Evolutionary conservation across 2,113 vertebrate species (phyloP).

Genomic region (Neolamprologus falcicula): DNA sequence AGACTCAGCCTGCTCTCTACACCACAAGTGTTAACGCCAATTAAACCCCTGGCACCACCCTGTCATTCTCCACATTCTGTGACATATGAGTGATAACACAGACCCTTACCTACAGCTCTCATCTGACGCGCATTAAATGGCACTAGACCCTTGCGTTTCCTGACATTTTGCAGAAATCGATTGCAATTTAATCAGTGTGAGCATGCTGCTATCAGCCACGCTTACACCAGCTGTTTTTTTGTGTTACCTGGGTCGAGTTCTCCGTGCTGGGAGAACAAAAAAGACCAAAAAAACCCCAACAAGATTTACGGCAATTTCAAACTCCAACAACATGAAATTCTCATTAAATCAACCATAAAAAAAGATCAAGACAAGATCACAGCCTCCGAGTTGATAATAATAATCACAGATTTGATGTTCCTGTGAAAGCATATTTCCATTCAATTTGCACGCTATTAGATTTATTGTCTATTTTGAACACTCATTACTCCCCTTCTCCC

Average conservation of each 20-base stretch:
- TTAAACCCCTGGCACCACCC: constrained; percentile 60
- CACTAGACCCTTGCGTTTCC: constrained; percentile 72
- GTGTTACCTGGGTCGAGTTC: constrained; percentile 36
- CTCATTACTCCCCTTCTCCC: constrained; percentile 33
- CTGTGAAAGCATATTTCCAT: constrained; percentile 48
- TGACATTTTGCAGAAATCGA: constrained; percentile 87
- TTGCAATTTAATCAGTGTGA: constrained; percentile 79
- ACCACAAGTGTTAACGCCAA: constrained; percentile 60
- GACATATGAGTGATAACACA: constrained; percentile 82
- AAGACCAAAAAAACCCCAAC: neutral
- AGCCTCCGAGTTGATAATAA: constrained; percentile 39
- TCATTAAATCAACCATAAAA: constrained; percentile 6
- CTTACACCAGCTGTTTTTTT: constrained; percentile 62
- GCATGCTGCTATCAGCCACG: constrained; percentile 68
- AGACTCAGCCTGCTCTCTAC: constrained; percentile 27
- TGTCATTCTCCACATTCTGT: constrained; percentile 58
- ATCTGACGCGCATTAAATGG: constrained; percentile 82
- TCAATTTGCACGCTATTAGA: constrained; percentile 55
- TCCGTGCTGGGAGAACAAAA: neutral
- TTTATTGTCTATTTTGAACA: constrained; percentile 61
- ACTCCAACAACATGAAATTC: constrained; percentile 11
- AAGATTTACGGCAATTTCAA: neutral
- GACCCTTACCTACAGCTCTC: constrained; percentile 74
- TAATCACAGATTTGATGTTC: constrained; percentile 49
- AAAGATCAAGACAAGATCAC: constrained; percentile 7